Conservation (phyloP, 1,140 invertebrate species). For the Drosophila biarmipes region DNA sequence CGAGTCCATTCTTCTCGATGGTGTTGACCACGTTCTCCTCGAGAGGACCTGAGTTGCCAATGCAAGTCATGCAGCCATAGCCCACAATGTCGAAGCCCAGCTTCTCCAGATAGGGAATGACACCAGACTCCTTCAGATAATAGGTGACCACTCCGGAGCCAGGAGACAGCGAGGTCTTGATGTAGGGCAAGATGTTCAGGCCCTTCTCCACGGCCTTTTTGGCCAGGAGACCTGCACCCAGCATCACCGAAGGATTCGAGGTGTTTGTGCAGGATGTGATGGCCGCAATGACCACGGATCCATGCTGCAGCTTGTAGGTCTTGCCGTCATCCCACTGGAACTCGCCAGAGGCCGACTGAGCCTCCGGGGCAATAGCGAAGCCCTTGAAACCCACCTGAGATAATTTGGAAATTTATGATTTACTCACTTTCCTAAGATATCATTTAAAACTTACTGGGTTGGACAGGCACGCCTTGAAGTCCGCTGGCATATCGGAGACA, state of each 20-base stretch:
- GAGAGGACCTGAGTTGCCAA: slow-evolving; percentile 98
- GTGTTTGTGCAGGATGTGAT: slow-evolving; percentile 99
- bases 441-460: slow-evolving; percentile 90
- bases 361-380: slow-evolving; percentile 91
- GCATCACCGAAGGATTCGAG: slow-evolving; percentile 98
- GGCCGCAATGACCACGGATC: slow-evolving; percentile 98
- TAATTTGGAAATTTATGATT: slow-evolving; percentile 27
- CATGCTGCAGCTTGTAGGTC: slow-evolving; percentile 94
- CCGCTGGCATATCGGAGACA: slow-evolving; percentile 94
- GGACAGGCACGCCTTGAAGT: slow-evolving; percentile 94
- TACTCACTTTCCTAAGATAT: not conserved
- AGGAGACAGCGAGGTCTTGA: slow-evolving; percentile 98
- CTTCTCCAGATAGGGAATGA: slow-evolving; percentile 93
- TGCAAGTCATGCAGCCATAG: slow-evolving; percentile 99
- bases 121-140: slow-evolving; percentile 93
- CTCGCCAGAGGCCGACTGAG: slow-evolving; percentile 88
- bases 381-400: slow-evolving; percentile 96
- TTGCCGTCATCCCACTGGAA: slow-evolving; percentile 93
- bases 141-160: slow-evolving; percentile 99
- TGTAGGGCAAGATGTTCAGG: slow-evolving; percentile 94
- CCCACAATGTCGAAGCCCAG: slow-evolving; percentile 97
- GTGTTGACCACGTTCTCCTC: slow-evolving; percentile 95
- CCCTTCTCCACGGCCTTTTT: slow-evolving; percentile 98
- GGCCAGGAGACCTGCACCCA: slow-evolving; percentile 96
- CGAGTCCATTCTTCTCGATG: slow-evolving; percentile 97